Percentiles rank a stretch among this genome's conserved stretches.
phyloP scores from a whole-genome alignment of 1,140 invertebrate genomes.

The Calycopis cecrops region DNA sequence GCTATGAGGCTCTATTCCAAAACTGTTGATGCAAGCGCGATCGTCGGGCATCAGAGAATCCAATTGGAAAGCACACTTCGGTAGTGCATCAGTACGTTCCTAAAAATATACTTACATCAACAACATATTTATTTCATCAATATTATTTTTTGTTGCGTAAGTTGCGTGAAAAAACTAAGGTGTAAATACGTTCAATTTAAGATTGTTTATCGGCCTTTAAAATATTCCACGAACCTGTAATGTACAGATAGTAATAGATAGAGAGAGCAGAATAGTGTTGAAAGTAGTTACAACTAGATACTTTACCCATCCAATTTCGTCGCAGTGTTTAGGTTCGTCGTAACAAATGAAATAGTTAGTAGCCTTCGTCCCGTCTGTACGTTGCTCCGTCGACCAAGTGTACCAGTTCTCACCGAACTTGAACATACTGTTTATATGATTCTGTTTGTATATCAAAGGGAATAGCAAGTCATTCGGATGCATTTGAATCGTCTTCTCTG shows the following conservation, averaged over 20 bases:
- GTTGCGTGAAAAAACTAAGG: too few relatives aligned
- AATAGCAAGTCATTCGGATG: slow-evolving; percentile 63
- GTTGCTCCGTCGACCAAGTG: slow-evolving; percentile 58
- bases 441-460: slow-evolving; percentile 55
- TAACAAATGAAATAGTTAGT: slow-evolving; percentile 60
- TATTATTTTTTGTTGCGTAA: too few relatives aligned
- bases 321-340: slow-evolving; percentile 61
- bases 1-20: slow-evolving; percentile 47
- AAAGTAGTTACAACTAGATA: neutral
- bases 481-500: slow-evolving; percentile 38
- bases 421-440: slow-evolving; percentile 62
- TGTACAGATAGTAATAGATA: too few relatives aligned
- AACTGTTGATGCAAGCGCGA: slow-evolving; percentile 56
- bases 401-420: slow-evolving; percentile 66
- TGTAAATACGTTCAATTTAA: too few relatives aligned
- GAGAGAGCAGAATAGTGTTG: too few relatives aligned
- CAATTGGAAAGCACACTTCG: slow-evolving; percentile 61
- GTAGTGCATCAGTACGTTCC: slow-evolving; percentile 49
- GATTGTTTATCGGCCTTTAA: too few relatives aligned
- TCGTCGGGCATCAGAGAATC: slow-evolving; percentile 55
- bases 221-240: neutral
- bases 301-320: slow-evolving; percentile 61
- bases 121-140: too few relatives aligned
- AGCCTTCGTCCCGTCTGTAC: slow-evolving; percentile 50
- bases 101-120: slow-evolving; percentile 21